Conservation (phyloP, 2,888 invertebrate genomes). For the Drosophila algonquin region DNA sequence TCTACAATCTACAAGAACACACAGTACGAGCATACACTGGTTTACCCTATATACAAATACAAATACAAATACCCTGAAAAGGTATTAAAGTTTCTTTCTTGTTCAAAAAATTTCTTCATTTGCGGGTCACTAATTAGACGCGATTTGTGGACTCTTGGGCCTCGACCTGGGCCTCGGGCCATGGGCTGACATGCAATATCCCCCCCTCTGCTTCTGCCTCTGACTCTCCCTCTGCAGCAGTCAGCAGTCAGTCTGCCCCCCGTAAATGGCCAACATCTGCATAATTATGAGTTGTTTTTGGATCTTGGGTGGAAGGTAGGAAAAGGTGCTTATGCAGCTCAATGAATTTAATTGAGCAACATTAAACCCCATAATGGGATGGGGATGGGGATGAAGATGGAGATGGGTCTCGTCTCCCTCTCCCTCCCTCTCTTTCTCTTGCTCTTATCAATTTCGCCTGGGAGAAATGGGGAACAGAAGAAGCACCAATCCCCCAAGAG, state of each 20-base stretch:
- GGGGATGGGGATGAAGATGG: background rate
- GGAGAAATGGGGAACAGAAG: constrained; percentile 34
- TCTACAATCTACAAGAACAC: background rate
- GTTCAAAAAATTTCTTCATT: constrained; percentile 74
- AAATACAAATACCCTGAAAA: background rate
- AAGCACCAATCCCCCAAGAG: background rate
- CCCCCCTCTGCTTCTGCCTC: background rate
- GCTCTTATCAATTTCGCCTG: constrained; percentile 64
- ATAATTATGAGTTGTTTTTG: constrained; percentile 63
- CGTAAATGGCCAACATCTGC: constrained; percentile 50
- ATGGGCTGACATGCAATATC: constrained; percentile 65
- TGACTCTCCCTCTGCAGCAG: too few relatives aligned
- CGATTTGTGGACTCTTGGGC: constrained; percentile 56
- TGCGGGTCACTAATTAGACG: constrained; percentile 69
- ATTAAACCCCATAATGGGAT: constrained; percentile 56
- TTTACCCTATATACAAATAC: background rate
- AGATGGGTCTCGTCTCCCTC: too few relatives aligned
- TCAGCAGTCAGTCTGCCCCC: constrained; percentile 7
- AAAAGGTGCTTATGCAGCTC: constrained; percentile 62
- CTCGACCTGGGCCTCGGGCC: background rate
- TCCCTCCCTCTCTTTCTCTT: background rate
- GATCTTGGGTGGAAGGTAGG: constrained; percentile 1
- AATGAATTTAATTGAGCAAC: constrained; percentile 76
- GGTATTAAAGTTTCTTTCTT: constrained; percentile 34
- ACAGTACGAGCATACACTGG: background rate